Base-by-base conservation (phyloP, 1,140 invertebrate species). In the Nephotettix cincticeps region DNA sequence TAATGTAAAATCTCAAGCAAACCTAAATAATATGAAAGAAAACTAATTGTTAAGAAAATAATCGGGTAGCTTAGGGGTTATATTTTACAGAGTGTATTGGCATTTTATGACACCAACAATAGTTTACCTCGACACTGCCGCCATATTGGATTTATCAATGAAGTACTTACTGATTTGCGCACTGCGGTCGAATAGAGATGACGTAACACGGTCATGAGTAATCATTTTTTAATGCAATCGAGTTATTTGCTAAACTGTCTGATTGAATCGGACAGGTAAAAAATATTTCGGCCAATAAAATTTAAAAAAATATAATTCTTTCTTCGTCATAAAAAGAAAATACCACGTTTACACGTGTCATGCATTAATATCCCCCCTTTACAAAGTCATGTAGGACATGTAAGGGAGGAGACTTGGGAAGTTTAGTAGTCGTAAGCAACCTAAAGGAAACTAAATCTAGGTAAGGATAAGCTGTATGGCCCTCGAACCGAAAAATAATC, bases 401-500 rank as follows among this genome's bases (percentile, higher is more conserved):
- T 23, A 6, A 51, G 40, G 40, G 9, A 11, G 40, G n/a, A n/a
- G n/a, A 4, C 32, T 36, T 36, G 32, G 32, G 32, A n/a, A 51
- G 47, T 51, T 51, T 51, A 21, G 19, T n/a, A n/a, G 4, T 21
- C 27, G 27, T 27, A 61, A 61, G 56, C 56, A 61, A 61, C 27
- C 27, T 61, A 27, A 28, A 23, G 56, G 25, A 23, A 51, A 51
- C 17, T 61, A 61, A 61, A 61, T 61, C 21, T 61, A 45, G 66
- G 27, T 68, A 68, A 68, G 21, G 36, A 17, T 6, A 43, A 51
- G 66, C 27, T 68, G 45, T 47, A 51, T 27, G 68, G 30, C 68
- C 58, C 64, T 43, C 30, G 64, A 67, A 40, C 64, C 32, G 40
- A 67, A 67, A 43, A 71, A 61, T 71, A 71, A 45, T 69, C 45